Base-by-base conservation (phyloP, 1,140 invertebrate genomes). In the Asobara japonica region DNA sequence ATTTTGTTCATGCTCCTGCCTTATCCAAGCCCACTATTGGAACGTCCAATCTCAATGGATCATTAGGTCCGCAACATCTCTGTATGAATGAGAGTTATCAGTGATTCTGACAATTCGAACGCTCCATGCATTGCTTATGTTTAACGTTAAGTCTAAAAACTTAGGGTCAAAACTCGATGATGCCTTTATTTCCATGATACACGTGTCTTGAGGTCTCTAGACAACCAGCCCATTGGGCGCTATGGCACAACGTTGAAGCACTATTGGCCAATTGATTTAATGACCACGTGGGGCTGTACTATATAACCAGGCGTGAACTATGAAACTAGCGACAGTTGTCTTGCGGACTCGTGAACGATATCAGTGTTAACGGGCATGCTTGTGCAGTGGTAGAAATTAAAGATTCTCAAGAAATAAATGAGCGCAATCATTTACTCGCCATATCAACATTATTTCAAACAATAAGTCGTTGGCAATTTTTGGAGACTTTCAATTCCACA, bases 261-360 rank as follows among this genome's bases (percentile, higher is more conserved):
- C 76, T 65, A 86, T 87, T 87, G 85, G 86, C 74, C 77, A 76
- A 36, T 80, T 80, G 82, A 86, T 86, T 84, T 85, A 75, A 75
- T 82, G 78, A 86, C 85, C 86, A 87, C 83, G 86, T 87, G 86
- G 83, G 80, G 75, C 75, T 76, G 74, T 65, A 74, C 82, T 87
- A 88, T 88, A 87, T 86, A 88, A 88, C 79, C 73, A 75, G 78
- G 80, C 80, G 80, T 82, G 80, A 80, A 82, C 72, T 81, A 82
- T 78, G 74, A 83, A 81, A 80, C 70, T 79, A 83, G 77, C 81
- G 78, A 80, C 82, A 86, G 83, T 86, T 79, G 79, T 85, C 73
- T 76, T 77, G 71, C 65, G 74, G 76, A 76, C 77, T 72, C 68
- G 79, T 78, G 73, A 72, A 79, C 77, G 73, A 76, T 73, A 75